Evolutionary conservation across 2,888 invertebrate species (phyloP).

Genomic region (Thera obeliscata): DNA sequence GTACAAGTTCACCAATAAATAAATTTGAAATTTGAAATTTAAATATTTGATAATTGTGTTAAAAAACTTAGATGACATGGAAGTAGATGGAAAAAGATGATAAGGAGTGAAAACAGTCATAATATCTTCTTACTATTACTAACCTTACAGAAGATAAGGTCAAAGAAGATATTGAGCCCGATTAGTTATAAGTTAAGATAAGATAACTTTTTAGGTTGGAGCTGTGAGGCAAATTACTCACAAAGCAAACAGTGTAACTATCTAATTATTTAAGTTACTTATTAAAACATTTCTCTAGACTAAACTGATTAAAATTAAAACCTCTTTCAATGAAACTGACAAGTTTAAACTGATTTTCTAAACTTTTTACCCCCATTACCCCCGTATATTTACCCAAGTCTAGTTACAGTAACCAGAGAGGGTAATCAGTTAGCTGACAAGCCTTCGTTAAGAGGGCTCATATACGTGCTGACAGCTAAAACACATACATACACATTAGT

Average conservation of each 20-base stretch:
- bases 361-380: slow-evolving; percentile 36
- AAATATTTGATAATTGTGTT: too few species aligned
- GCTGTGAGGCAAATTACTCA: background rate
- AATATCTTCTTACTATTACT: too few species aligned
- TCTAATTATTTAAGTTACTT: background rate
- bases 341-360: slow-evolving; percentile 26
- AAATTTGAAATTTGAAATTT: too few species aligned
- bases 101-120: too few species aligned
- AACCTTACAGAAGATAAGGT: too few species aligned
- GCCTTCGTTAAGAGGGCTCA: slow-evolving; percentile 27
- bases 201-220: too few species aligned
- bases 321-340: slow-evolving; percentile 28
- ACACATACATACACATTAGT: background rate
- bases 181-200: too few species aligned
- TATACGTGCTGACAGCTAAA: slow-evolving; percentile 7
- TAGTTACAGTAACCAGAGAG: slow-evolving; percentile 32
- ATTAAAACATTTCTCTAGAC: slow-evolving; percentile 8
- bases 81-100: too few species aligned
- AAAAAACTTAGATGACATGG: too few species aligned
- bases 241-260: background rate
- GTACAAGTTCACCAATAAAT: too few species aligned
- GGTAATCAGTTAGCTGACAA: slow-evolving; percentile 30
- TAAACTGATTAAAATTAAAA: slow-evolving; percentile 27
- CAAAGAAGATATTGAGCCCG: too few species aligned
- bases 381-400: slow-evolving; percentile 37